phyloP scores from a whole-genome alignment of 2,113 vertebrate genomes.

The Oreochromis niloticus region DNA sequence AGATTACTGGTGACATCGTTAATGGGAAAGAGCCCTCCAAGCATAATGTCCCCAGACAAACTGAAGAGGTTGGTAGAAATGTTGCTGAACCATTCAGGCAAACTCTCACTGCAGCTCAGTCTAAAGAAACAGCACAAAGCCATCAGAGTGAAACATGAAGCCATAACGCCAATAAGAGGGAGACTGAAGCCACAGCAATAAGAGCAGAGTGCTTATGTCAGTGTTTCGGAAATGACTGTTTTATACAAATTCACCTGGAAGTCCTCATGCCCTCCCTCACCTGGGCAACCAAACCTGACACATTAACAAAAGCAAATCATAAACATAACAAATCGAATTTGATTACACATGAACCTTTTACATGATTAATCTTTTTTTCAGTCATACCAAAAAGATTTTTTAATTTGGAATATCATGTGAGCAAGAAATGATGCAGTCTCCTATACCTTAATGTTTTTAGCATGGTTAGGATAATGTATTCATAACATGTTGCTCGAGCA shows the following conservation, averaged over 20 bases:
- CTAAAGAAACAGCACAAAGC: too few species aligned
- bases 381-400: neutral
- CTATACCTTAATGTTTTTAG: neutral
- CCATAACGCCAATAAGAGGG: too few species aligned
- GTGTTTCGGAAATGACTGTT: neutral
- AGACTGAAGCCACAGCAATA: too few species aligned
- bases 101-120: too few species aligned
- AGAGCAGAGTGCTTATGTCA: too few species aligned
- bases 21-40: too few species aligned
- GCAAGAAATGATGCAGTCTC: neutral
- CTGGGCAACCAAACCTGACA: neutral
- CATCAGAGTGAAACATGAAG: too few species aligned
- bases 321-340: neutral
- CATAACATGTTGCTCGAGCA: neutral
- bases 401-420: neutral
- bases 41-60: too few species aligned
- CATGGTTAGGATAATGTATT: neutral
- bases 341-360: neutral
- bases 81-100: too few species aligned
- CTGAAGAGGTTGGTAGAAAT: too few species aligned
- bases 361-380: neutral
- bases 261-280: constrained; percentile 46
- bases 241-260: neutral
- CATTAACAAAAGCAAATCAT: neutral
- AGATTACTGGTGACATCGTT: too few species aligned